Evolutionary conservation across 1,140 invertebrate species (phyloP).

Genomic region (Philopotamus ludificatus): DNA sequence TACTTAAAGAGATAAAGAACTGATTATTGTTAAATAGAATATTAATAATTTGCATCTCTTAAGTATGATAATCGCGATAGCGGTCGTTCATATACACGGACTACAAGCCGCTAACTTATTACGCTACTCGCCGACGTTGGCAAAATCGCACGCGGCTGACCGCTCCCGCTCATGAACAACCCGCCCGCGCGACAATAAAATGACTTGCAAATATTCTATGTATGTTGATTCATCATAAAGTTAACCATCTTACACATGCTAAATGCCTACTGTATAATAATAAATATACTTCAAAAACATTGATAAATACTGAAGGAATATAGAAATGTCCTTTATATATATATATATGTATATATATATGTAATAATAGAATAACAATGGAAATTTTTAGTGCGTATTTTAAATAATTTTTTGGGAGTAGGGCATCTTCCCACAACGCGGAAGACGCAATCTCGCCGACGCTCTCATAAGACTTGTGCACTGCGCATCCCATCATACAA

Average conservation of each 20-base stretch:
- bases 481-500: slow-evolving; percentile 18
- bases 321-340: slow-evolving; percentile 38
- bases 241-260: slow-evolving; percentile 32
- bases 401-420: slow-evolving; percentile 37
- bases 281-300: slow-evolving; percentile 41
- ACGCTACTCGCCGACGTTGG: background rate
- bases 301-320: slow-evolving; percentile 42
- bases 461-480: slow-evolving; percentile 34
- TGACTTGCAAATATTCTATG: slow-evolving; percentile 8
- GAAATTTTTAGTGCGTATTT: slow-evolving; percentile 40
- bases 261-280: slow-evolving; percentile 40
- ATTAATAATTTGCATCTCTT: slow-evolving; percentile 2
- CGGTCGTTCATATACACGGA: background rate
- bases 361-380: slow-evolving; percentile 30
- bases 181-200: too few species aligned
- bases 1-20: slow-evolving; percentile 43
- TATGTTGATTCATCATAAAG: background rate
- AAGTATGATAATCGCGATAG: background rate
- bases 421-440: slow-evolving; percentile 25
- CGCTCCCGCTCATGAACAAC: too few species aligned
- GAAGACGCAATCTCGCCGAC: slow-evolving; percentile 28
- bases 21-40: slow-evolving; percentile 41
- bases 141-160: too few species aligned
- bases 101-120: background rate
- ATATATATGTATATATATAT: slow-evolving; percentile 14